Evolutionary conservation across 2,113 vertebrate species (phyloP), one percentile per base, ranked within the genome.

Genomic region (Thalassoma bifasciatum): DNA sequence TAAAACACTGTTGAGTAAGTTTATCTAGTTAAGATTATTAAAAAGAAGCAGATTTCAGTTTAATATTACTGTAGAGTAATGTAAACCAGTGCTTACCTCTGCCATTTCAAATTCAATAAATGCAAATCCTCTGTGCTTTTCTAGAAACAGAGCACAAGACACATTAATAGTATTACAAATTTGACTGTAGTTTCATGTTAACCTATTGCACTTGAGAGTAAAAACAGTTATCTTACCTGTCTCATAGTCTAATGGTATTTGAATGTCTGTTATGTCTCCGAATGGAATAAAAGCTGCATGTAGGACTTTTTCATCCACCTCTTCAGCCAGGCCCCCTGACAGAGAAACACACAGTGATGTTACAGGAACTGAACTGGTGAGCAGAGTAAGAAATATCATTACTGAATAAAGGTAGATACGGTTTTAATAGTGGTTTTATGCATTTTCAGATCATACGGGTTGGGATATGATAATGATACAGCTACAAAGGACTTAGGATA

Each of bases 251-350:
- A 99, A 90, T 0, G 97, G 98, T 70, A 98, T 98, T 93, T 99
- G 98, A 91, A 98, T 98, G 91, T 98, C 97, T 23, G 95, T 96
- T 77, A 98, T 92, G 87, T 98, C 97, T 14, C 97, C 98, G 78
- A 98, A 98, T 3, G 97, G 98, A 85, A 99, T 98, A 68, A 98
- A 99, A 1, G 97, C 97, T 0, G 98, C 98, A 67, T 98, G 97
- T 17, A 98, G 89, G 0, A 98, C 96, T 73, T 97, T 98, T 91
- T 98, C 97, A 14, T 98, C 98, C 83, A 98, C 98, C 73, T 99
- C 97, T 53, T 98, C 97, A 1, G 98, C 96, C n/a, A 98, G 90
- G 3, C 97, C 97, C 53, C 98, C 97, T 99, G 89, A 53, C 5
- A 72, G 5, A 77, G 34, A 30, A 30, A 79, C n/a, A 69, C 38